Evolutionary conservation across 2,797 vertebrate species (phyloP), one percentile per base, ranked within the genome.

Genomic region (Adrianichthys oophorus): DNA sequence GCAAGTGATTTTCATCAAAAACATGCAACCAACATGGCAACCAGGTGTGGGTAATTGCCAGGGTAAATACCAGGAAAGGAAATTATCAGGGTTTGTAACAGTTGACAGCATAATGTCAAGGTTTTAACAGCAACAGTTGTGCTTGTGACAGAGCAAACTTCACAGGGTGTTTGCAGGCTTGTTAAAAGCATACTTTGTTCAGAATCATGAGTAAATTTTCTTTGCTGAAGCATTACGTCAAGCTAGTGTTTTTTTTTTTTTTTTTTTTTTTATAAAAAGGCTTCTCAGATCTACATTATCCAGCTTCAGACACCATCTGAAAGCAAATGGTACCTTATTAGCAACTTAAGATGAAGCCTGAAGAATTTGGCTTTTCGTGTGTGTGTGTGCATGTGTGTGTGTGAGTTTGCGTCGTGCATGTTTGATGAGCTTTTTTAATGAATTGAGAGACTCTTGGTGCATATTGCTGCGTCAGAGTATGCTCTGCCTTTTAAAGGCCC

Each of bases 401-500:
- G 48, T 15, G 68, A 7, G 59, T 51, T 45, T 58, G n/a, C 62
- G 8, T 50, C 80, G 57, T 79, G 84, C 82, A 85, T 87, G 59
- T 85, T 84, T 86, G 80, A 90, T 90, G 83, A 89, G 78, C 67
- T 78, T 84, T 87, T 88, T 88, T 90, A 88, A 91, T 90, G 88
- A 91, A 88, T 73, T 60, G 55, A 72, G 26, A 42, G 73, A 77
- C 75, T 86, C 59, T 61, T 70, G 77, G 61, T 79, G 78, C 58
- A 86, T 86, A 83, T 87, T 74, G 87, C 90, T 88, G 89, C 66
- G 86, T 91, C 87, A 88, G 87, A 82, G 60, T 77, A 78, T 82
- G 72, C 78, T 81, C 81, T 72, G 86, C 79, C 76, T 90, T 90
- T 87, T 87, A 88, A 90, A 75, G 72, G 83, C 80, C 66, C 84